A percentile compares a stretch with the other conserved stretches of the same genome.
Evolutionary conservation across 2,113 vertebrate species (phyloP).

Genomic region (Athene noctua): DNA sequence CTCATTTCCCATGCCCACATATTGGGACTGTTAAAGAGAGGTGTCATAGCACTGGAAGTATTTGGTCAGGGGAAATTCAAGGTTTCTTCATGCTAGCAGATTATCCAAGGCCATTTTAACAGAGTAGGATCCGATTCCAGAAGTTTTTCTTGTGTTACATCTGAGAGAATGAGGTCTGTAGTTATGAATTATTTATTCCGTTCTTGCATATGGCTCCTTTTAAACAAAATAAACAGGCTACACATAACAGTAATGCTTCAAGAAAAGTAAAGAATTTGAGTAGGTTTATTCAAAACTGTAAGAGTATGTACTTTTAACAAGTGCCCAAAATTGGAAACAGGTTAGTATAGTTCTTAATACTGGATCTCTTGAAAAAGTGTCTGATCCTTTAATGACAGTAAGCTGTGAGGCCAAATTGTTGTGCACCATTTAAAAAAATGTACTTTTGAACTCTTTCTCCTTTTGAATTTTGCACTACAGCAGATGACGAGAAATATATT

Average conservation of each 20-base stretch:
- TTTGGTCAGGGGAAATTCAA: neutral
- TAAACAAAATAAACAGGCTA: neutral
- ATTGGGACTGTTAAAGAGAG: neutral
- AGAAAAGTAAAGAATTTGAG: neutral
- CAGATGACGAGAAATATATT: neutral
- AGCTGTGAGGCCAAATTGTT: neutral
- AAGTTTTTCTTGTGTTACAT: neutral
- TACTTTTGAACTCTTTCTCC: neutral
- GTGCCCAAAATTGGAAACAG: neutral
- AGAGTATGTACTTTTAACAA: neutral
- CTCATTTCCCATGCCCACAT: neutral
- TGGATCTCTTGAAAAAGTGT: neutral
- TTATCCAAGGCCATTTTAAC: neutral
- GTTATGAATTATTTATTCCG: neutral
- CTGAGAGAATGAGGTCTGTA: neutral
- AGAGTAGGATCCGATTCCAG: neutral
- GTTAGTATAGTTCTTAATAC: neutral
- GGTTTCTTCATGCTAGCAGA: neutral
- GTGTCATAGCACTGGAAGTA: neutral
- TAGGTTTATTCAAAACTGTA: neutral
- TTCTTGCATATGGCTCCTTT: neutral
- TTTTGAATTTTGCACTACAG: neutral
- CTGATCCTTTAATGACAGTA: neutral
- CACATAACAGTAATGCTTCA: neutral
- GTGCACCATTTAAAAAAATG: neutral